Evolutionary conservation across 2,888 invertebrate species (phyloP).

Genomic region (Thumatha senex): DNA sequence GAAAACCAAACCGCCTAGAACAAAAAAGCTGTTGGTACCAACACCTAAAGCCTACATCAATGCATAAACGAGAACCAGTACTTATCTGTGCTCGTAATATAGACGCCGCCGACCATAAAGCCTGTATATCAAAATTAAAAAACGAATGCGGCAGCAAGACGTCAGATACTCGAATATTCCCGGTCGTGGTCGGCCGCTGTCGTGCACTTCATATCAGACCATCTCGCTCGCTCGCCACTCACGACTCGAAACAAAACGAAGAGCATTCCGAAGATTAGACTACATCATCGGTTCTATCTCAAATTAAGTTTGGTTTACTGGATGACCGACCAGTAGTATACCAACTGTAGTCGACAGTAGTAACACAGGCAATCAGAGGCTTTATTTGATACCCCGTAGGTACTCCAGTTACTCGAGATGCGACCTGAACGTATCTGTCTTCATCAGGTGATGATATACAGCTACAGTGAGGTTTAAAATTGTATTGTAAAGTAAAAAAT

Average conservation of each 20-base stretch:
- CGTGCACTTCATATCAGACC: constrained; percentile 48
- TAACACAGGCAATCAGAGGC: neutral
- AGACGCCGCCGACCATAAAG: constrained; percentile 45
- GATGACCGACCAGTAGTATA: constrained; percentile 5
- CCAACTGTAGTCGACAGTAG: no score
- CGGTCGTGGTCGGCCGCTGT: constrained; percentile 43
- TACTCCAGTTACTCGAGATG: no score
- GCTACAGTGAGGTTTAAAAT: no score
- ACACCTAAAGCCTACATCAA: neutral
- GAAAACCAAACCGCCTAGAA: no score
- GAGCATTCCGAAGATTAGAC: constrained; percentile 38
- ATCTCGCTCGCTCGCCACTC: constrained; percentile 48
- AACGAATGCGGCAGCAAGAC: constrained; percentile 44
- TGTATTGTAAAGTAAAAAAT: no score
- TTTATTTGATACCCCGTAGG: no score
- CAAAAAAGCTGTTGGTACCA: neutral
- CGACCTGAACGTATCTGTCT: no score
- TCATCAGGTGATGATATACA: no score
- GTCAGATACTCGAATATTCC: constrained; percentile 51
- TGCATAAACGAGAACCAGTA: neutral
- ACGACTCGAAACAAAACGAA: constrained; percentile 47
- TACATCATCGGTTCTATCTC: constrained; percentile 41
- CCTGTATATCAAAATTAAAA: constrained; percentile 49
- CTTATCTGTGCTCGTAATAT: constrained; percentile 27
- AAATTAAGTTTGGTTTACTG: constrained; percentile 18